Base-by-base conservation (phyloP, 2,888 invertebrate genomes). In the Drosophila yooni region DNA sequence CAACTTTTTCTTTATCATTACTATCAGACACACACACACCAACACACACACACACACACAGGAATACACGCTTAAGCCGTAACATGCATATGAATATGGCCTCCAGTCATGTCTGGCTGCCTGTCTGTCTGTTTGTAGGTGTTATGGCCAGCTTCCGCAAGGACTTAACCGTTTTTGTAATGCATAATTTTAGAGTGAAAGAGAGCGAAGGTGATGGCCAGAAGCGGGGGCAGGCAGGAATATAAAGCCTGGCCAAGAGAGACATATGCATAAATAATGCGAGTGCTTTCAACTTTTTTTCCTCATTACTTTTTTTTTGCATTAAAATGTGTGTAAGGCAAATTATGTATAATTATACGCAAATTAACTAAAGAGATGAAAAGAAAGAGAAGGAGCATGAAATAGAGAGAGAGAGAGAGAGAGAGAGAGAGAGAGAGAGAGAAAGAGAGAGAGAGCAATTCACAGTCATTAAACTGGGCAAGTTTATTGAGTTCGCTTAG, bases 141-240 rank as follows among this genome's bases (percentile, higher is more conserved):
- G 87, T 89, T 89, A 80, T 90, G 88, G 82, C 82, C 90, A 82
- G 84, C 82, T 87, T 89, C 89, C 85, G 89, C 78, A 73, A 89
- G 89, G 89, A 90, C 89, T 90, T 89, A 90, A 89, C 89, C 89
- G 82, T 83, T 89, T 86, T 82, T 87, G 89, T 87, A 87, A 87
- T 87, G 90, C 87, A 87, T 87, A 90, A 87, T 90, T 87, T 87
- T 75, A 70, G 69, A 70, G 59, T 65, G 36, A 72, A 56, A 65
- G 61, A 51, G 29, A 57, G 21, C 27, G 68, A 11, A 48, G 27
- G 46, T 11, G 43, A 18, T 50, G 46, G 25, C 11, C 48, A 15
- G 27, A 51, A 43, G 51, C 8, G 11, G 25, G 21, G n/a, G 4
- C 46, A 27, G 56, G 46, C 48, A 38, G 25, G 10, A 21, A 33